phyloP scores from a whole-genome alignment of 2,113 vertebrate genomes.

The Oreocharis arfaki region DNA sequence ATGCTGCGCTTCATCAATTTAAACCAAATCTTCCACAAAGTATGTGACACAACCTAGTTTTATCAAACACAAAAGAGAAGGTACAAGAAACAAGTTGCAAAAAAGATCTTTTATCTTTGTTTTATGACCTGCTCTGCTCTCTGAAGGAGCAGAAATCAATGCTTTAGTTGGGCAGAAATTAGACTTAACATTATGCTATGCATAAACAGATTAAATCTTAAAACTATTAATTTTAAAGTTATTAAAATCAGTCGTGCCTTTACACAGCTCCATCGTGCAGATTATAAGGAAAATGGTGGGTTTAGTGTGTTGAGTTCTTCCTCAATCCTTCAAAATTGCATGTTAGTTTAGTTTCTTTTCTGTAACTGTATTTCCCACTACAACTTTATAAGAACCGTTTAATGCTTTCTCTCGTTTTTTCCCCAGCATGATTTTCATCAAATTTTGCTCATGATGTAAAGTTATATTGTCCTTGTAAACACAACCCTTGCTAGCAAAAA shows the following conservation, averaged over 20 bases:
- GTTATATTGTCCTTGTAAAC: not conserved
- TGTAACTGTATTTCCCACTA: not conserved
- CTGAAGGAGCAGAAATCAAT: conserved; percentile 23
- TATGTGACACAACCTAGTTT: not conserved
- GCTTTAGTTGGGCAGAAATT: conserved; percentile 8
- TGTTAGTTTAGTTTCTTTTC: not conserved
- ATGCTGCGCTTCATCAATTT: not conserved
- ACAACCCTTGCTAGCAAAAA: not conserved
- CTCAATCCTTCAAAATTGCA: not conserved
- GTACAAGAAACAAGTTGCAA: not conserved
- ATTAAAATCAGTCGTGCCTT: conserved; percentile 9
- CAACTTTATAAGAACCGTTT: not conserved
- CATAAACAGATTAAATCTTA: conserved; percentile 26
- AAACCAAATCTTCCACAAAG: not conserved
- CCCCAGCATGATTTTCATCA: not conserved
- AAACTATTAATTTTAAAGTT: not conserved
- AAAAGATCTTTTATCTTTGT: not conserved
- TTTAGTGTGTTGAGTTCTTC: not conserved
- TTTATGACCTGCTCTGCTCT: conserved; percentile 24
- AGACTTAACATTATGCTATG: not conserved
- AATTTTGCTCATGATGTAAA: not conserved
- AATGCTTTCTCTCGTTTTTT: not conserved
- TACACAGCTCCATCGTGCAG: not conserved
- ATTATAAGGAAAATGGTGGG: not conserved
- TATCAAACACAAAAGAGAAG: not conserved